Base-by-base conservation (phyloP, 2,888 invertebrate species). In the Timema podura region DNA sequence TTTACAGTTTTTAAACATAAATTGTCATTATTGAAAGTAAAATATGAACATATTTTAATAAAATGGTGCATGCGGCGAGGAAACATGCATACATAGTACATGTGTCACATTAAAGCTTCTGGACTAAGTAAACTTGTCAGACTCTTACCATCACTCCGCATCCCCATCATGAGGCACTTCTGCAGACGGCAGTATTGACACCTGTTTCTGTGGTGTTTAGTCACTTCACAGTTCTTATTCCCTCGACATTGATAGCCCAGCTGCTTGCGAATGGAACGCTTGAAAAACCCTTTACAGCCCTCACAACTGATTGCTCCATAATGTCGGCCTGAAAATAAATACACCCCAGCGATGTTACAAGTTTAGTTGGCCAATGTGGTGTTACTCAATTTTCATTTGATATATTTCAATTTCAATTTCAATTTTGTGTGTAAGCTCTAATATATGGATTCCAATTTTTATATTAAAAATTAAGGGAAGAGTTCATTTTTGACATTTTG, bases 271-370 rank as follows among this genome's bases (percentile, higher is more conserved):
- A 98, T 98, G 44, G 96, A 96, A 0, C 98, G 87, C 82, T 98
- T 98, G 83, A 98, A 98, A 84, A 98, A 98, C 0, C 97, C 97
- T 82, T 98, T 98, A 82, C 98, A 98, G 5, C 98, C 97, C 85
- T 95, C 95, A 83, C 95, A 95, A 77, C 94, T 94, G 74, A 91
- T 90, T 66, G 93, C 95, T 69, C 97, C 97, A 83, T 97, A 97
- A 79, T 97, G 97, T 69, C 96, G 88, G 16, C 96, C 86, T 86
- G 74, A 54, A 75, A 73, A 46, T 44, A 13, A 59, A 67, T 7
- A 51, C 65, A 65, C 15, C 48, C 16, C n/a, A n/a, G n/a, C n/a
- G n/a, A n/a, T n/a, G n/a, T n/a, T n/a, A n/a, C n/a, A n/a, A n/a
- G n/a, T n/a, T n/a, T n/a, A n/a, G n/a, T n/a, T n/a, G n/a, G n/a